Conservation (phyloP, 2,797 vertebrate genomes). For the Semaprochilodus insignis region DNA sequence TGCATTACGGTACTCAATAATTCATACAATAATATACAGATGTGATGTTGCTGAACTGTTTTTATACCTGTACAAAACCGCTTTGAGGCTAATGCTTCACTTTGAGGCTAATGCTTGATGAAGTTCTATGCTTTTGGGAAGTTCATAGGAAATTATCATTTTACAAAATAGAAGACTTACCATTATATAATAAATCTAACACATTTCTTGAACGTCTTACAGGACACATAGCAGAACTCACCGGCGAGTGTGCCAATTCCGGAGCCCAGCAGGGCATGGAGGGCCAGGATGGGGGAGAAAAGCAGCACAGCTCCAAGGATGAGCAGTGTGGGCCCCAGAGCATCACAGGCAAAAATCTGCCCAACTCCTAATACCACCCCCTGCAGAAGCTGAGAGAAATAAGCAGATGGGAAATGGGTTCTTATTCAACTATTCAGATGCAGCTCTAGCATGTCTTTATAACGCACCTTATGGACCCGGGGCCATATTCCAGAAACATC, state of each 20-base stretch:
- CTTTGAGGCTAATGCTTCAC: too few species aligned
- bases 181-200: too few species aligned
- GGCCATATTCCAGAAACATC: too few species aligned
- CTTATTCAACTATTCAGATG: background rate
- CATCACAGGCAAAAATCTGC: constrained; percentile 78
- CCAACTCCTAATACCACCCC: constrained; percentile 77
- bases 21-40: too few species aligned
- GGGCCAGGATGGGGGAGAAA: constrained; percentile 75
- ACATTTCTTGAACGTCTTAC: background rate
- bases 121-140: too few species aligned
- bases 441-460: background rate
- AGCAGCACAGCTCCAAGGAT: constrained; percentile 75
- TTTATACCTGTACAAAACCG: too few species aligned
- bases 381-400: constrained; percentile 68
- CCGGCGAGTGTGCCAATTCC: constrained; percentile 72
- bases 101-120: too few species aligned
- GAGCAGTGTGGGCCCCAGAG: constrained; percentile 72
- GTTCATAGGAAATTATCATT: too few species aligned
- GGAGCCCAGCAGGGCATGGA: constrained; percentile 77
- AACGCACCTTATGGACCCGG: too few species aligned
- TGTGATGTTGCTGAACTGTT: too few species aligned
- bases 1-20: too few species aligned
- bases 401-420: background rate
- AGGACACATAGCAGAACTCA: constrained; percentile 57
- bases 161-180: too few species aligned